Evolutionary conservation across 2,888 invertebrate species (phyloP).

Genomic region (Eugnorisma glareosa): DNA sequence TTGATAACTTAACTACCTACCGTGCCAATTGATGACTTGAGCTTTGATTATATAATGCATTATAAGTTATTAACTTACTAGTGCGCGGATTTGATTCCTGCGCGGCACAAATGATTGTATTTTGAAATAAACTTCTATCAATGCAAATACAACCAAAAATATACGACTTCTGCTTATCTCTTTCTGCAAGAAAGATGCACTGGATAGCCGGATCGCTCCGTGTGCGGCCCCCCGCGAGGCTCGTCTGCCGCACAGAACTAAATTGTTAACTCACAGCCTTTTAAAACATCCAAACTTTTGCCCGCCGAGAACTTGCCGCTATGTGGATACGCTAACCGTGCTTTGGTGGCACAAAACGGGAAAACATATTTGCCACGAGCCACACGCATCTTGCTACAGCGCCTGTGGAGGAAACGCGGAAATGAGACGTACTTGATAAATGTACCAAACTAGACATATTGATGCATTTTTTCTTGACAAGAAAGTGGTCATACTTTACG

Average conservation of each 20-base stretch:
- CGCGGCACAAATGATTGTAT: no score
- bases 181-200: slow-evolving; percentile 3
- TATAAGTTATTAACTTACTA: no score
- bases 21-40: no score
- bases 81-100: neutral
- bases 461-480: no score
- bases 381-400: neutral
- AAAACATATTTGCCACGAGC: neutral
- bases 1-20: no score
- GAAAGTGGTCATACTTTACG: no score
- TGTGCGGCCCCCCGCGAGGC: slow-evolving; percentile 40
- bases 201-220: slow-evolving; percentile 5
- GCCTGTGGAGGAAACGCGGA: no score
- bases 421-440: no score
- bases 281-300: slow-evolving; percentile 71
- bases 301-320: slow-evolving; percentile 41
- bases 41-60: no score
- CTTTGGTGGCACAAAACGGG: neutral
- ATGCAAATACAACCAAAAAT: slow-evolving; percentile 6
- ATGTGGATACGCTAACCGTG: neutral
- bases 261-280: slow-evolving; percentile 75
- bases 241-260: slow-evolving; percentile 70
- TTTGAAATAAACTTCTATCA: slow-evolving; percentile 6
- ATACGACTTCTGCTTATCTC: slow-evolving; percentile 3
- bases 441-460: no score